Evolutionary conservation across 1,140 invertebrate genomes (phyloP), one percentile per base, ranked within the genome.

Genomic region (Drosophila takahashii): DNA sequence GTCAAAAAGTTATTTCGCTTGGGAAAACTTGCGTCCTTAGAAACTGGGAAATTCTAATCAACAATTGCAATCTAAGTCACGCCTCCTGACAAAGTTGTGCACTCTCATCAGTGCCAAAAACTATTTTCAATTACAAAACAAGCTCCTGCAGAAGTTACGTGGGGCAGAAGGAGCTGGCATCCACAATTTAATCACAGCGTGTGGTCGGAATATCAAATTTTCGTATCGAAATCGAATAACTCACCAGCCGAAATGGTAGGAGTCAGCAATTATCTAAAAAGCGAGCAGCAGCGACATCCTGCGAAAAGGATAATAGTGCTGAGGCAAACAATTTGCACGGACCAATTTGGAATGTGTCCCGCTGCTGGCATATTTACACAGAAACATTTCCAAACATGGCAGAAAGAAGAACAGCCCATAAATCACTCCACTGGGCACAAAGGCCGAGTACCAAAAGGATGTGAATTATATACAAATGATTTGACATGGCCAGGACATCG

Each of bases 381-480:
- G 71, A 45, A 70, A 47, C 64, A 62, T 65, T 76, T 54, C 62
- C 62, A 62, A 64, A 56, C 66, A 77, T 60, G 48, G 39, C 76
- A 87, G 54, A 52, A 74, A 77, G 74, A 70, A 69, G 64, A 70
- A 50, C 50, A 36, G 73, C 69, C 67, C 85, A 89, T 89, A 89
- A 89, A 89, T 89, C 85, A 90, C 77, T 52, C 64, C 50, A 47
- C 64, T 67, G 57, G 71, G 66, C 64, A 69, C 64, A 69, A 70
- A 69, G 50, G 45, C 42, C 67, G 18, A 54, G 66, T 50, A 5
- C 45, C 74, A 77, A 89, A 90, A 81, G 85, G 80, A 89, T 89
- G 80, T 89, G 85, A 89, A 89, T 89, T 89, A 89, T 89, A 90
- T 72, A 89, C 85, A 89, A 89, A 89, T 89, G 78, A 89, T 89